phyloP scores from a whole-genome alignment of 2,888 invertebrate species.

The Epirrita christyi region DNA sequence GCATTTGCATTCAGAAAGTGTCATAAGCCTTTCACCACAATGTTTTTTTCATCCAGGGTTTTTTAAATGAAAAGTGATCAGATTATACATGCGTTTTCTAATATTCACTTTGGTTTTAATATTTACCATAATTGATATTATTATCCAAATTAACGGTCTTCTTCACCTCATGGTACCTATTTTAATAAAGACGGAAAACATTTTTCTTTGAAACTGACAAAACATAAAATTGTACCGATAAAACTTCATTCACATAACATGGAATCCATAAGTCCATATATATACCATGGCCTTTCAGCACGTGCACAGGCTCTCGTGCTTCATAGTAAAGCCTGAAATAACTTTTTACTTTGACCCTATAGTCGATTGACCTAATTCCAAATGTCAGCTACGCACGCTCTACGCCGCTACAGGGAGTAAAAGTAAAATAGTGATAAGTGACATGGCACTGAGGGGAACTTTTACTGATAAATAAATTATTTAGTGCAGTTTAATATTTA shows the following conservation, averaged over 20 bases:
- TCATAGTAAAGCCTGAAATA: conserved; percentile 40
- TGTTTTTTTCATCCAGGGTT: no score
- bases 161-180: no score
- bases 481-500: not conserved
- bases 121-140: no score
- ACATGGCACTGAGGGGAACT: not conserved
- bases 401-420: conserved; percentile 11
- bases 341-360: conserved; percentile 43
- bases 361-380: conserved; percentile 41
- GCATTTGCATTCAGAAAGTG: no score
- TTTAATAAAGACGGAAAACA: no score
- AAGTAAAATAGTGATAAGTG: conserved; percentile 28
- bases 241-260: conserved; percentile 18
- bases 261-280: conserved; percentile 16
- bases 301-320: conserved; percentile 26
- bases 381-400: conserved; percentile 42
- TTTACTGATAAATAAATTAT: not conserved
- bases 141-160: no score
- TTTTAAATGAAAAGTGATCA: no score
- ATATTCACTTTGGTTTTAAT: no score
- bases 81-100: no score
- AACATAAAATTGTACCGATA: no score
- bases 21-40: no score
- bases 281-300: conserved; percentile 22
- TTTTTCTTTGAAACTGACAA: no score